Base-by-base conservation (phyloP, 1,140 invertebrate genomes). In the Drosophila funebris region DNA sequence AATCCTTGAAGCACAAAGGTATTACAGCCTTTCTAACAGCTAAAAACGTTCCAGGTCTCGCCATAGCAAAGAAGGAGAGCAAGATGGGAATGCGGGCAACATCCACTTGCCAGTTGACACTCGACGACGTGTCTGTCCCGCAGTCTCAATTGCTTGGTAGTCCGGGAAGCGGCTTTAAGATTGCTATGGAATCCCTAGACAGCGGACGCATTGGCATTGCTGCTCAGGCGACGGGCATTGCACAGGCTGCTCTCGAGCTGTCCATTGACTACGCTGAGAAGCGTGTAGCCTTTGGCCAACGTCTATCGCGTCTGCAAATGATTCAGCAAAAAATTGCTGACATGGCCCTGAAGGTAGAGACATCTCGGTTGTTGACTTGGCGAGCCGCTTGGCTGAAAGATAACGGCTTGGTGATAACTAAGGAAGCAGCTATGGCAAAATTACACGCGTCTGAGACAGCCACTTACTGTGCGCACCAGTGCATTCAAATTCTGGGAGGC, bases 401-500 rank as follows among this genome's bases (percentile, higher is more conserved):
- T 91, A 94, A 94, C 60, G 95, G 95, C n/a, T 94, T 96, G 91
- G 93, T 95, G 7, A 99, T 94, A 80, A 96, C 97, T 1, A 99
- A 99, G 93, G 97, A 98, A 93, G 97, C 98, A 11, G 97, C 98
- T 2, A 99, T 99, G 97, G 98, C 97, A 4, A 99, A 99, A 92
- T 92, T 99, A 50, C 95, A 96, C 16, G 97, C 97, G 27, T 98
- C 97, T 0, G 98, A 99, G 93, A 94, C 97, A 43, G 97, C 98
- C 36, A 99, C 98, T 11, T 98, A 95, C 91, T 94, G 95, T 70
- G 94, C 97, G n/a, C 98, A 99, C 93, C 97, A 95, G 93, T 89
- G 87, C 41, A 91, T 91, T 33, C 91, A 91, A 53, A 69, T 91
- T 0, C 53, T 91, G 22, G 97, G 95, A 87, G 97, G 97, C 14